Evolutionary conservation across 2,888 invertebrate species (phyloP), one percentile per base, ranked within the genome.

Genomic region (Catocala sponsa): DNA sequence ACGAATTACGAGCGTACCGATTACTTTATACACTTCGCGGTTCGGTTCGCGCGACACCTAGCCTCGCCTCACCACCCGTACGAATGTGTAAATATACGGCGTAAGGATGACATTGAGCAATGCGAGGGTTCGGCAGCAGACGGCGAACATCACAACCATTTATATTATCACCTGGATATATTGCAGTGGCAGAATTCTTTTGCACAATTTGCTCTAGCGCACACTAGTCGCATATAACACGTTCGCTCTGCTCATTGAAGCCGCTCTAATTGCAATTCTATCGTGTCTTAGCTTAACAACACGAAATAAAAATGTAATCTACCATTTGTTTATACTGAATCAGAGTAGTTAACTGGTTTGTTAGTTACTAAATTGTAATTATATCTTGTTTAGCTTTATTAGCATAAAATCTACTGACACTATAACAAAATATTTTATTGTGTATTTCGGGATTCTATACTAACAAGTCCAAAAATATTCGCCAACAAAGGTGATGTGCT

Each of bases 1-100:
- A 53, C 9, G n/a, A 43, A 42, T 41, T 55, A 13, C 43, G 35
- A 43, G 49, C 50, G 6, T 32, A 49, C 51, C 47, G 51, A 55
- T 47, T 15, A 44, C 11, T 6, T 44, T 44, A 44, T 15, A 46
- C 15, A 46, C 46, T 46, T 15, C 6, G 46, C 7, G 46, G 46
- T 46, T 6, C 9, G 9, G 6, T 6, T 15, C 46, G 15, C 44
- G 11, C 6, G n/a, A 15, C 15, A 15, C 46, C 13, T 15, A 13
- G 15, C 15, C 15, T 7, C 6, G 15, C 25, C 13, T 15, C 46
- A 46, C 15, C 15, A 15, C 6, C 12, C 46, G 9, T 46, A 15
- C 46, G 15, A 46, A 46, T 9, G 11, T 46, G 15, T 15, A 46
- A 15, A 46, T 46, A 46, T 15, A 46, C 46, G 15, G 7, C 13